Percentiles rank a stretch among this genome's conserved stretches.
Evolutionary conservation across 2,888 invertebrate species (phyloP).

Genomic region (Holacanthella duospinosa): DNA sequence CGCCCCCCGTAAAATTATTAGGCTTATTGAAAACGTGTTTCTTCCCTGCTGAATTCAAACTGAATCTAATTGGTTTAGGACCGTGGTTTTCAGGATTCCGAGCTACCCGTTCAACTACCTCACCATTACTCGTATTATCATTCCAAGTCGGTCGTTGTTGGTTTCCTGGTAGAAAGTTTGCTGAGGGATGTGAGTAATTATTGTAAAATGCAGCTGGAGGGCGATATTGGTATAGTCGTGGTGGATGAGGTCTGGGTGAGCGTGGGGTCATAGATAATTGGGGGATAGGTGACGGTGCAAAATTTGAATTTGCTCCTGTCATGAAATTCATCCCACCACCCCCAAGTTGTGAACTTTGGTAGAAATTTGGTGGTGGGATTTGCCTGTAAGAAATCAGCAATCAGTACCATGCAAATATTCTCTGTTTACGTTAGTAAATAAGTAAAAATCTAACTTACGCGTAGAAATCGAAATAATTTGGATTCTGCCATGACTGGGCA

Average conservation of each 20-base stretch:
- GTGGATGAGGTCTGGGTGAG: neutral
- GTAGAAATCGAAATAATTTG: neutral
- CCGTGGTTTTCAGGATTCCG: slow-evolving; percentile 10
- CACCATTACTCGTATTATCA: slow-evolving; percentile 14
- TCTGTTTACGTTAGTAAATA: too few relatives aligned
- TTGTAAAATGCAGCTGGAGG: neutral
- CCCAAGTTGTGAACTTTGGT: slow-evolving; percentile 15
- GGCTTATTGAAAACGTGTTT: slow-evolving; percentile 10
- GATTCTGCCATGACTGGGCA: neutral
- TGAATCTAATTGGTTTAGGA: slow-evolving; percentile 32
- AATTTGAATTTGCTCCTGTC: slow-evolving; percentile 14
- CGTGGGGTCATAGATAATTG: slow-evolving; percentile 22
- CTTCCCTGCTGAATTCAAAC: slow-evolving; percentile 20
- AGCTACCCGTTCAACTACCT: neutral
- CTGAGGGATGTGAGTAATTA: neutral
- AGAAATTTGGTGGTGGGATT: neutral
- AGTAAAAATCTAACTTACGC: neutral
- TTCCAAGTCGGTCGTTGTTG: slow-evolving; percentile 10
- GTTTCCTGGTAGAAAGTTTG: neutral
- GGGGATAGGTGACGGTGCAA: slow-evolving; percentile 27
- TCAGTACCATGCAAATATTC: too few relatives aligned
- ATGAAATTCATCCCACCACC: slow-evolving; percentile 35
- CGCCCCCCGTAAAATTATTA: slow-evolving; percentile 1
- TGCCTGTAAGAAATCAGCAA: neutral
- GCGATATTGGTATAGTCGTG: neutral